Conservation (phyloP, 2,797 vertebrate genomes). For the Sarcoramphus papa region DNA sequence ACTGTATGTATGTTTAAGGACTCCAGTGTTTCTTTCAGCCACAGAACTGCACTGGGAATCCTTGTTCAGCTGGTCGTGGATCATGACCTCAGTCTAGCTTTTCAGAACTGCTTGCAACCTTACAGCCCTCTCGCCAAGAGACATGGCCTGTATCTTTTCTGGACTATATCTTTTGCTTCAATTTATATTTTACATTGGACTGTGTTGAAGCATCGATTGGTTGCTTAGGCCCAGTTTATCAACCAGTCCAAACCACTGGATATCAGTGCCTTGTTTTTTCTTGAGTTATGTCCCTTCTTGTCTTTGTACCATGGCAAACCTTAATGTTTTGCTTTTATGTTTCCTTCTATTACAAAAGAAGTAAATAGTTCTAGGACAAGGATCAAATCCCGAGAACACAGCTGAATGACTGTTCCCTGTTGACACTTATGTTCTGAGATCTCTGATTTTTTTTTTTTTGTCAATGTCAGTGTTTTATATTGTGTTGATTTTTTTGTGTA, state of each 20-base stretch:
- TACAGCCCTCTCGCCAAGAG: not conserved
- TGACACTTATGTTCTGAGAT: not conserved
- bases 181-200: not conserved
- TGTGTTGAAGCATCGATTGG: not conserved
- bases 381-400: fast-evolving
- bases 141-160: not conserved
- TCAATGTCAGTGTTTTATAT: not conserved
- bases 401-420: not conserved
- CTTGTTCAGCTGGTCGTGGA: not conserved
- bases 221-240: not conserved
- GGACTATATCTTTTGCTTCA: not conserved
- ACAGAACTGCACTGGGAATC: not conserved
- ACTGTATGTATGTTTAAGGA: not conserved
- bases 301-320: not conserved
- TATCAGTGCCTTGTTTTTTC: not conserved
- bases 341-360: not conserved
- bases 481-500: not conserved
- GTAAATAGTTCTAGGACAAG: not conserved
- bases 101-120: not conserved
- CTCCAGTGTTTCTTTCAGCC: not conserved
- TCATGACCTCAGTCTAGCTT: not conserved
- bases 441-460: not conserved
- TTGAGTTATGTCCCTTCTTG: not conserved
- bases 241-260: not conserved
- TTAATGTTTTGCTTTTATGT: not conserved